Percentiles rank a stretch among this genome's conserved stretches.
These are phyloP conservation scores for Seriola aureovittata DNA, from an alignment of 2,113 vertebrate genomes.

Conservation along the genomic window DNA sequence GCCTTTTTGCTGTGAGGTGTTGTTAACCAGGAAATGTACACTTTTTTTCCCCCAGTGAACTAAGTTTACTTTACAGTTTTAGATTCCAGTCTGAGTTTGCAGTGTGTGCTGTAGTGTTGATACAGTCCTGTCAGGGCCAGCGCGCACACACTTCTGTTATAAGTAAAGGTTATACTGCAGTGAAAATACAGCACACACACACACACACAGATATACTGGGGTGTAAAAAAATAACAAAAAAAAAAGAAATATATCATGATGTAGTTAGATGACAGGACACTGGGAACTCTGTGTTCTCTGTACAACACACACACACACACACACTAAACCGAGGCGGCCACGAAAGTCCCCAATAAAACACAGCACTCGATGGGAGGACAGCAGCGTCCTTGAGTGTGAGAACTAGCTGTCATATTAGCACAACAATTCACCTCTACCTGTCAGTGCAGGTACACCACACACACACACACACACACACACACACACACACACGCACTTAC, in stretches of 20 bases:
- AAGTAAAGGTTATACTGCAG: not conserved
- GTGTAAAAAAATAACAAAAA: not conserved
- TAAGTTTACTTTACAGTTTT: too few relatives aligned
- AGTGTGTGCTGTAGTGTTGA: too few relatives aligned
- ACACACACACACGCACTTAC: slow-evolving; percentile 15
- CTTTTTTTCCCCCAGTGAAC: too few relatives aligned
- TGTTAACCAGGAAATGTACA: too few relatives aligned
- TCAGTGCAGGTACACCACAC: slow-evolving; percentile 18
- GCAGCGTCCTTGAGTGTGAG: slow-evolving; percentile 15
- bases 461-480: slow-evolving; percentile 19
- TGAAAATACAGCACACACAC: not conserved
- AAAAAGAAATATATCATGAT: not conserved
- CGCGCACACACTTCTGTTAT: not conserved
- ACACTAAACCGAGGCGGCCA: too few relatives aligned
- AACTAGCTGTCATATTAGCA: slow-evolving; percentile 40
- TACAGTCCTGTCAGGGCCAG: too few relatives aligned
- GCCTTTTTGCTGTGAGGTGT: too few relatives aligned
- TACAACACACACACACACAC: not conserved
- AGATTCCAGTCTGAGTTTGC: too few relatives aligned
- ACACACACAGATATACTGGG: not conserved
- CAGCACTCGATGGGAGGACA: not conserved
- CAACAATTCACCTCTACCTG: slow-evolving; percentile 41
- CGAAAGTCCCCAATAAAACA: not conserved
- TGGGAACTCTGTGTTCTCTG: not conserved
- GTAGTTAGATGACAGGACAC: not conserved